Conservation (phyloP, 2,888 invertebrate genomes). For the Ectemnius continuus region DNA sequence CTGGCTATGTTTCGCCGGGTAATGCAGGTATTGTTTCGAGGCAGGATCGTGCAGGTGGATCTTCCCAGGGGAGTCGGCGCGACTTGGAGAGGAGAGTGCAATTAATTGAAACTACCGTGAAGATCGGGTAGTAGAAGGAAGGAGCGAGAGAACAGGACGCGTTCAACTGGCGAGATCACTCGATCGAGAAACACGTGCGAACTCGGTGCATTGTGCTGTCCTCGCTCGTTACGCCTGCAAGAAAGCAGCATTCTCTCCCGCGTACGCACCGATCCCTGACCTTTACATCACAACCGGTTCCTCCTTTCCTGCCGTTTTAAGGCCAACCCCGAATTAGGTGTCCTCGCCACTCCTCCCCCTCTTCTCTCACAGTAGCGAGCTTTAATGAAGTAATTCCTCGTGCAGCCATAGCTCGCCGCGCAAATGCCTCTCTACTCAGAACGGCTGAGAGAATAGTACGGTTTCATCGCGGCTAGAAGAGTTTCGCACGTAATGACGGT, state of each 20-base stretch:
- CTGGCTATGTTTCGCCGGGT: no score
- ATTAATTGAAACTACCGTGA: neutral
- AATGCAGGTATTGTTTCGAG: no score
- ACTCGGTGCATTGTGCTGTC: slow-evolving; percentile 25
- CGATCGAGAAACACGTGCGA: slow-evolving; percentile 24
- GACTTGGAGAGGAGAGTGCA: neutral
- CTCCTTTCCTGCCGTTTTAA: neutral
- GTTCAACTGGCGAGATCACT: neutral
- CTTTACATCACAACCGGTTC: slow-evolving; percentile 67
- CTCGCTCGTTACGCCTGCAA: slow-evolving; percentile 32
- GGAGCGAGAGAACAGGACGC: neutral
- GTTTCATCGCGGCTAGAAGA: no score
- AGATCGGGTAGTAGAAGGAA: neutral
- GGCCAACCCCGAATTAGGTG: no score
- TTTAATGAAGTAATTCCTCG: no score
- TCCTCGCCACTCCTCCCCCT: neutral
- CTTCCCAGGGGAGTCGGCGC: neutral
- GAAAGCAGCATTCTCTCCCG: slow-evolving; percentile 46
- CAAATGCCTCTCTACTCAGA: no score
- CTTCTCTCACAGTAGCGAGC: no score
- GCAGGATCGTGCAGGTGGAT: no score
- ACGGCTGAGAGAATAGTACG: no score
- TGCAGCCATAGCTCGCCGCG: no score
- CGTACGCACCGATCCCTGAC: slow-evolving; percentile 48
- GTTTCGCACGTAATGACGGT: no score